A percentile compares a stretch with the other conserved stretches of the same genome.
These are phyloP conservation scores for Thomomys bottae DNA, from an alignment of 2,113 vertebrate species.

Conservation along the genomic window DNA sequence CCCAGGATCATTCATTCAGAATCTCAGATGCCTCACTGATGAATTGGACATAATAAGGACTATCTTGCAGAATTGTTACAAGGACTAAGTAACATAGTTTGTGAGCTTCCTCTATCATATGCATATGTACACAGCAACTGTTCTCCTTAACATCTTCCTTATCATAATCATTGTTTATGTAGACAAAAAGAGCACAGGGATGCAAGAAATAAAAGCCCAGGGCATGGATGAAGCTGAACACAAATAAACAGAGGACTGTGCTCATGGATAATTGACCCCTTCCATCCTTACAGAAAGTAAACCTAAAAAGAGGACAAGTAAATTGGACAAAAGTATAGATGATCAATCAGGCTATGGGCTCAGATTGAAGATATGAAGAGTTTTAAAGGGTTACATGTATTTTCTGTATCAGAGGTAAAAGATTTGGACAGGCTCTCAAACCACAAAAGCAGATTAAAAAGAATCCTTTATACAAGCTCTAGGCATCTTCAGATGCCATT, in stretches of 20 bases:
- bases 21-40: neutral
- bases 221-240: neutral
- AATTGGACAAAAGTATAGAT: neutral
- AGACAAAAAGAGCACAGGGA: neutral
- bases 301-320: neutral
- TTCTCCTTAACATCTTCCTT: neutral
- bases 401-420: neutral
- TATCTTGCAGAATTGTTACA: neutral
- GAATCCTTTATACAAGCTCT: neutral
- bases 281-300: neutral
- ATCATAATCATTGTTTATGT: neutral
- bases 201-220: neutral
- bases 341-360: neutral
- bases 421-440: neutral
- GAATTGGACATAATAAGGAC: neutral
- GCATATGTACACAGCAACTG: neutral
- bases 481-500: neutral
- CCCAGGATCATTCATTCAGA: neutral
- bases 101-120: neutral
- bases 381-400: neutral
- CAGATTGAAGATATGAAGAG: neutral
- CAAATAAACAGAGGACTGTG: neutral
- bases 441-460: neutral
- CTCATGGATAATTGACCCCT: neutral
- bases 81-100: neutral